These are phyloP conservation scores for Clusia tigrina DNA, from an alignment of 2,888 invertebrate species.

Conservation along the genomic window DNA sequence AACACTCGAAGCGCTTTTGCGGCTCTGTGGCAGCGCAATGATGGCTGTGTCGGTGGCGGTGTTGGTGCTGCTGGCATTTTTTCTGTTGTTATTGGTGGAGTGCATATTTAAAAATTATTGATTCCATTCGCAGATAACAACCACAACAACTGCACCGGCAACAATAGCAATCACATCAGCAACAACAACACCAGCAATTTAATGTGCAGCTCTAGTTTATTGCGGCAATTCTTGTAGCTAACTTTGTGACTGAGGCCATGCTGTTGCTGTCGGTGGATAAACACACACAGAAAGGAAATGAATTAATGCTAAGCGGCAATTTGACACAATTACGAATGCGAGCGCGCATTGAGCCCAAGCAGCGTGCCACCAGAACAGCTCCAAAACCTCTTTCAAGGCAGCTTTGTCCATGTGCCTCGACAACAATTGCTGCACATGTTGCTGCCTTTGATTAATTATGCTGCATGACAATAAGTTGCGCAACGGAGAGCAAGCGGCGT, in stretches of 20 bases:
- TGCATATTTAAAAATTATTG: slow-evolving; percentile 11
- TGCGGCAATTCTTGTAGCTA: slow-evolving; percentile 14
- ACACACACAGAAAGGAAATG: slow-evolving; percentile 6
- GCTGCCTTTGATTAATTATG: slow-evolving; percentile 7
- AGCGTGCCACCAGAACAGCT: no score
- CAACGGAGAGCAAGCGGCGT: no score
- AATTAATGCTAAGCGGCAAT: slow-evolving; percentile 15
- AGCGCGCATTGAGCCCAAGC: slow-evolving; percentile 13
- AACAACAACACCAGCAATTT: background rate
- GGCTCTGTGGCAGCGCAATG: background rate
- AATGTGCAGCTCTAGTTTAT: background rate
- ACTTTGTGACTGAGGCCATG: slow-evolving; percentile 17
- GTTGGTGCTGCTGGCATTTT: background rate
- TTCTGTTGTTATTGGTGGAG: slow-evolving; percentile 31
- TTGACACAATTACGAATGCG: slow-evolving; percentile 16
- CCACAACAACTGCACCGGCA: no score
- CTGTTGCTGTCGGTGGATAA: slow-evolving; percentile 10
- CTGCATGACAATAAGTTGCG: slow-evolving; percentile 4
- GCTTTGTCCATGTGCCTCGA: background rate
- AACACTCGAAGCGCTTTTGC: slow-evolving; percentile 16
- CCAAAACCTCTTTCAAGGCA: no score
- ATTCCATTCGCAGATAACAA: slow-evolving; percentile 13
- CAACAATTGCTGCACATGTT: slow-evolving; percentile 6
- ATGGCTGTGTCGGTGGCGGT: no score
- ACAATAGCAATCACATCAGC: no score